Conservation (phyloP, 2,888 invertebrate genomes). For the Rhagonycha lutea region DNA sequence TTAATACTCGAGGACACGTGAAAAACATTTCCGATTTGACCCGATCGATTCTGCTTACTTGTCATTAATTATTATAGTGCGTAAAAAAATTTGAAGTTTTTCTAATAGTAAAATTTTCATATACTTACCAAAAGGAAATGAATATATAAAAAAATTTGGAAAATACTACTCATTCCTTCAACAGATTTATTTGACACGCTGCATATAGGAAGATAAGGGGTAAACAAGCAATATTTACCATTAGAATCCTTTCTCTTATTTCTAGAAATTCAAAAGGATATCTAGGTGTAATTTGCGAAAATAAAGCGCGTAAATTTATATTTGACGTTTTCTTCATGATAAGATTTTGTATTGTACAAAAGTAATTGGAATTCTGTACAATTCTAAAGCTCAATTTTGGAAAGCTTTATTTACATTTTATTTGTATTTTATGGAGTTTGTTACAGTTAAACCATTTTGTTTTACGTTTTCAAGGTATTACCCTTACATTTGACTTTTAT, state of each 20-base stretch:
- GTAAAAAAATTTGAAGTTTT: no score
- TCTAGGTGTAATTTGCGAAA: not conserved
- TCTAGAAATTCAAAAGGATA: not conserved
- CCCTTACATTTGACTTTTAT: conserved; percentile 5
- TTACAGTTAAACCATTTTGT: conserved; percentile 24
- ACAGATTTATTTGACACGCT: not conserved
- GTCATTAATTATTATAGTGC: no score
- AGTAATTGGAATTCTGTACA: conserved; percentile 22
- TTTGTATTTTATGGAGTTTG: conserved; percentile 24
- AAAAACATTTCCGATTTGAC: no score
- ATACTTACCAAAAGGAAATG: no score
- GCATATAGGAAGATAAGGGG: not conserved
- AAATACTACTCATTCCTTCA: not conserved
- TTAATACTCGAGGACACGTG: no score
- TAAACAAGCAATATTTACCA: not conserved
- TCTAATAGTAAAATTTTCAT: no score
- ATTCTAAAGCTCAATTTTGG: conserved; percentile 20
- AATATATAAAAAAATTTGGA: not conserved
- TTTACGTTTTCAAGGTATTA: conserved; percentile 17
- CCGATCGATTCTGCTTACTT: no score
- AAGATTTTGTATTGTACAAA: conserved; percentile 6
- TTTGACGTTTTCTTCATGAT: conserved; percentile 3
- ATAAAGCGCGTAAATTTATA: not conserved
- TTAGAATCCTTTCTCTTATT: not conserved
- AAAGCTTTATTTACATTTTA: conserved; percentile 27